phyloP scores from a whole-genome alignment of 2,113 vertebrate genomes.

The Peromyscus californicus region DNA sequence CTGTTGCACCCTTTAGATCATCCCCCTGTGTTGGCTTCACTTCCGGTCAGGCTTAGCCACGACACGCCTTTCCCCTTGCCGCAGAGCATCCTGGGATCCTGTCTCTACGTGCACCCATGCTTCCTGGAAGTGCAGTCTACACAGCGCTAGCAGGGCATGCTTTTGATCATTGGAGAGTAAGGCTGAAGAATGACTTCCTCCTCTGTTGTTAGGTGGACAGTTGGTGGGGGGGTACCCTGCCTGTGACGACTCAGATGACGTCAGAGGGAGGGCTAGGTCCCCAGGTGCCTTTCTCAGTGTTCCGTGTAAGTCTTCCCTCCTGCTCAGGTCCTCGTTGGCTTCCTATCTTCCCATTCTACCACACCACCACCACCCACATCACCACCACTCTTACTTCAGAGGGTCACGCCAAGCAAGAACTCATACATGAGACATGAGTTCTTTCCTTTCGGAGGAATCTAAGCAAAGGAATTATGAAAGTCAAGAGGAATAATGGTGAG shows the following conservation, averaged over 20 bases:
- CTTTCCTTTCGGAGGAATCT: background rate
- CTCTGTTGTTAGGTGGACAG: background rate
- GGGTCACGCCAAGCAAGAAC: background rate
- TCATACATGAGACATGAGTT: background rate
- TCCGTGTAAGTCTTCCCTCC: background rate
- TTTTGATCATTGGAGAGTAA: background rate
- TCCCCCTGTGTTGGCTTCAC: background rate
- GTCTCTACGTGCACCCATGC: background rate
- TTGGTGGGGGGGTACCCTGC: background rate
- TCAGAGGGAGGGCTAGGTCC: background rate
- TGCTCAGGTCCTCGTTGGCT: background rate
- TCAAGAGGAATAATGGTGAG: background rate
- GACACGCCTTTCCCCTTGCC: background rate
- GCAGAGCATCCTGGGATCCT: background rate
- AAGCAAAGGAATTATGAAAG: background rate
- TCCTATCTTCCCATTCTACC: background rate
- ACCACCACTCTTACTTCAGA: background rate
- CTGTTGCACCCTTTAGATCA: background rate
- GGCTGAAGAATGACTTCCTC: background rate
- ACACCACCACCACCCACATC: too few relatives aligned
- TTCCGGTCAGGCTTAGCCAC: background rate
- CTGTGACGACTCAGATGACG: too few relatives aligned
- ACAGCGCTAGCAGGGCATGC: background rate
- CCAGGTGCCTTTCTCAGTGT: background rate
- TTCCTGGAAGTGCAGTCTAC: background rate